Evolutionary conservation across 2,888 invertebrate genomes (phyloP).

Genomic region (Ptychoptera albimana): DNA sequence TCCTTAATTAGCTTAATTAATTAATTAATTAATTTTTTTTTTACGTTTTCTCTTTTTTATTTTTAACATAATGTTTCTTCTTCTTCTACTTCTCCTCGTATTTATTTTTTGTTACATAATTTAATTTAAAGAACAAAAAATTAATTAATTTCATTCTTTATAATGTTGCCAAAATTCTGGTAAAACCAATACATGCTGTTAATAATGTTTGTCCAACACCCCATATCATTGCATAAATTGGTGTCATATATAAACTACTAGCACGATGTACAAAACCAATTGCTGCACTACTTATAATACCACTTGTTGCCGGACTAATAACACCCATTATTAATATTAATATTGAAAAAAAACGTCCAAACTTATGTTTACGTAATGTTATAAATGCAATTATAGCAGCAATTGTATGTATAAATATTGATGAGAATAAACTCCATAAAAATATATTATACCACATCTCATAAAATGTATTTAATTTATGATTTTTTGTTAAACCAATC

Average conservation of each 20-base stretch:
- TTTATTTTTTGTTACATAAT: not conserved
- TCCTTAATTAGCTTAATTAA: slow-evolving; percentile 4
- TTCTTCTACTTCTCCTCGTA: not conserved
- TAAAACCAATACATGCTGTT: slow-evolving; percentile 81
- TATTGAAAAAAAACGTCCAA: slow-evolving; percentile 86
- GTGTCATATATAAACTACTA: slow-evolving; percentile 75
- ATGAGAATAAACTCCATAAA: slow-evolving; percentile 88
- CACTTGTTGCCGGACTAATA: slow-evolving; percentile 73
- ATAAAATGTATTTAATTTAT: slow-evolving; percentile 53
- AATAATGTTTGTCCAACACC: slow-evolving; percentile 86
- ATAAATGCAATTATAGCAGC: slow-evolving; percentile 84
- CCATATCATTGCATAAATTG: slow-evolving; percentile 85
- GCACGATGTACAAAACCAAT: slow-evolving; percentile 89
- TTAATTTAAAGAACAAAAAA: not conserved
- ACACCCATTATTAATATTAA: slow-evolving; percentile 80
- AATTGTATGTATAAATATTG: slow-evolving; percentile 80
- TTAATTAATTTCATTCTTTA: slow-evolving; percentile 35
- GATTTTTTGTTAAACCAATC: slow-evolving; percentile 46
- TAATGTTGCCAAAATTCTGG: slow-evolving; percentile 81
- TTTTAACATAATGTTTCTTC: not conserved
- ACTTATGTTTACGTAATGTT: slow-evolving; percentile 82
- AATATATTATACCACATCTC: slow-evolving; percentile 98
- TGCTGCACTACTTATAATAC: slow-evolving; percentile 78
- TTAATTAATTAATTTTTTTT: slow-evolving; percentile 4
- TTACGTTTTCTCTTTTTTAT: slow-evolving; percentile 2